Evolutionary conservation across 2,888 invertebrate genomes (phyloP).

Genomic region (Platyscelio sp.): DNA sequence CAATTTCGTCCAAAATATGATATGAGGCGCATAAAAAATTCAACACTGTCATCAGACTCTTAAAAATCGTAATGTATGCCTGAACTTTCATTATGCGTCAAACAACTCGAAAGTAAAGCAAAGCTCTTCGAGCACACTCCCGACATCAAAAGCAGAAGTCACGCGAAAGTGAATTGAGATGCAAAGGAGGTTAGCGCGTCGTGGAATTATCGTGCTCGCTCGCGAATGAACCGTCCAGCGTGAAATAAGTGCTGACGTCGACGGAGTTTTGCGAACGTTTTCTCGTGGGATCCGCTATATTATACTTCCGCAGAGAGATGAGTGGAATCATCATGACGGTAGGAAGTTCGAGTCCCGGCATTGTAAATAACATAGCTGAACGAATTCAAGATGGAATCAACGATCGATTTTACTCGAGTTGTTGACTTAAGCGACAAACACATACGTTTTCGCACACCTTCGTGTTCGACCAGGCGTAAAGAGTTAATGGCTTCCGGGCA

Average conservation of each 20-base stretch:
- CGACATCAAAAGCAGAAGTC: slow-evolving; percentile 52
- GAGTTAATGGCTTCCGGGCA: slow-evolving; percentile 69
- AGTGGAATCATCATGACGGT: neutral
- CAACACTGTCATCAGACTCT: neutral
- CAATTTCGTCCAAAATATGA: too few relatives aligned
- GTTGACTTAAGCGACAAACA: slow-evolving; percentile 29
- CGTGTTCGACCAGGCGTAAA: slow-evolving; percentile 51
- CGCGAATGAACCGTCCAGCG: slow-evolving; percentile 45
- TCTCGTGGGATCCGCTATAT: slow-evolving; percentile 10
- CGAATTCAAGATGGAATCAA: slow-evolving; percentile 32
- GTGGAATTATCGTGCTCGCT: slow-evolving; percentile 66
- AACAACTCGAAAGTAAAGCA: slow-evolving; percentile 46
- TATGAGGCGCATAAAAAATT: slow-evolving; percentile 18
- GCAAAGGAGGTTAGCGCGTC: slow-evolving; percentile 49
- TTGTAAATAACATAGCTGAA: slow-evolving; percentile 49
- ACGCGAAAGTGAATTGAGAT: slow-evolving; percentile 57
- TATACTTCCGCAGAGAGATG: slow-evolving; percentile 22
- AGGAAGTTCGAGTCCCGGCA: slow-evolving; percentile 16
- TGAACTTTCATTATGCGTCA: slow-evolving; percentile 29
- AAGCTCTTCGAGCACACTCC: slow-evolving; percentile 16
- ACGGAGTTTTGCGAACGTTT: slow-evolving; percentile 7
- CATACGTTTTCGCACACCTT: slow-evolving; percentile 48
- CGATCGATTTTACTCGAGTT: slow-evolving; percentile 50
- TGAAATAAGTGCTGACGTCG: slow-evolving; percentile 33
- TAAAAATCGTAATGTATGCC: slow-evolving; percentile 23